phyloP scores from a whole-genome alignment of 2,113 vertebrate species.

The Rallus limicola region DNA sequence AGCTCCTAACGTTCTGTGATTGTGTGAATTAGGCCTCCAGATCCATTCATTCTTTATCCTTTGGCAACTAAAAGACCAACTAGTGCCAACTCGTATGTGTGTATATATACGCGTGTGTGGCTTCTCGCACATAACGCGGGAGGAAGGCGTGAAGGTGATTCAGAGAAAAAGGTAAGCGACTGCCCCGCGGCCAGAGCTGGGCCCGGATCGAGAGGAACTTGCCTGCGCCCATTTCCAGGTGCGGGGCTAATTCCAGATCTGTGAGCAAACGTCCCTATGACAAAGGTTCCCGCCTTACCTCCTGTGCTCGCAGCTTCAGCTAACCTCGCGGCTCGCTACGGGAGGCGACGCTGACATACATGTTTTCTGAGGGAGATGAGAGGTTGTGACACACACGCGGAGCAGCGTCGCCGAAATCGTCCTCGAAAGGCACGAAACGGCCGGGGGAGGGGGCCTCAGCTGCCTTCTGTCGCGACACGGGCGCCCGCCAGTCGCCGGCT shows the following conservation, averaged over 20 bases:
- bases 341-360: rapidly evolving
- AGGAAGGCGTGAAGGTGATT: neutral
- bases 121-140: neutral
- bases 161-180: neutral
- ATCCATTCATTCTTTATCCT: neutral
- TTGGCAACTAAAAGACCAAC: neutral
- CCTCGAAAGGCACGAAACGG: neutral
- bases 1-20: too few species aligned
- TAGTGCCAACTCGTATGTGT: neutral
- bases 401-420: neutral
- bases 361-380: rapidly evolving
- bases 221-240: rapidly evolving
- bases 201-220: neutral
- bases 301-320: rapidly evolving
- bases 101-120: neutral
- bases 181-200: neutral
- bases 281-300: neutral
- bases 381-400: neutral
- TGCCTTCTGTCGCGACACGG: neutral
- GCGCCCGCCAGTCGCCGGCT: neutral
- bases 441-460: neutral
- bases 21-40: neutral
- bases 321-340: rapidly evolving
- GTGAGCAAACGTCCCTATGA: rapidly evolving
- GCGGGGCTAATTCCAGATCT: rapidly evolving